Conservation (phyloP, 2,888 invertebrate genomes). For the Apocheima hispidaria region DNA sequence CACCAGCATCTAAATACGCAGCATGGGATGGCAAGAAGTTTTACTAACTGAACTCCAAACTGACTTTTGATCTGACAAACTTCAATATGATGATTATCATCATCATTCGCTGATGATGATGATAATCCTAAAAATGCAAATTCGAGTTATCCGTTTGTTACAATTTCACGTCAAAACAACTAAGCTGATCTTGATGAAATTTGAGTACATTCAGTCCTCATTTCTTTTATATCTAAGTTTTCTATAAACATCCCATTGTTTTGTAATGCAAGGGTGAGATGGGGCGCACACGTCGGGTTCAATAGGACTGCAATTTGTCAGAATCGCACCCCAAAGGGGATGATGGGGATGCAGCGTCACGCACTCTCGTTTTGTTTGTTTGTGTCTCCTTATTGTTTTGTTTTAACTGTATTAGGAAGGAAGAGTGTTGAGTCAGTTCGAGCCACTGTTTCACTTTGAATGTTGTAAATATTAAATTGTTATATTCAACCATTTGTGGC, state of each 20-base stretch:
- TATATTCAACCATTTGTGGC: not conserved
- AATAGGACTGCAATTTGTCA: conserved; percentile 77
- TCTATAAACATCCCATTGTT: conserved; percentile 13
- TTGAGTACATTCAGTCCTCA: not conserved
- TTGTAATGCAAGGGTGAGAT: conserved; percentile 12
- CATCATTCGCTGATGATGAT: too few species aligned
- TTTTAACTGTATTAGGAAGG: conserved; percentile 2
- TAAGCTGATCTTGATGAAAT: not conserved
- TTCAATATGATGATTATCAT: too few species aligned
- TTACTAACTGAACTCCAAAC: too few species aligned
- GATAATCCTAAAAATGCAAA: too few species aligned
- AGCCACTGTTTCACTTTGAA: not conserved
- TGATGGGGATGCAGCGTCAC: conserved; percentile 18
- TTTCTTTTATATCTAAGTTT: conserved; percentile 1
- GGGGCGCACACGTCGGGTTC: conserved; percentile 52
- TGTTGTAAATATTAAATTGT: not conserved
- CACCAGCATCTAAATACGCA: too few species aligned
- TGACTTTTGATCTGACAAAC: too few species aligned
- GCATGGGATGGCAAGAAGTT: too few species aligned
- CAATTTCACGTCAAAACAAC: not conserved
- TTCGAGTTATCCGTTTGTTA: too few species aligned
- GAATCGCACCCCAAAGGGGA: conserved; percentile 44
- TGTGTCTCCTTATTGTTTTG: conserved; percentile 15
- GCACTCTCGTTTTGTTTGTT: conserved; percentile 29
- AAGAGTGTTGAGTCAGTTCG: not conserved